Evolutionary conservation across 2,888 invertebrate genomes (phyloP).

Genomic region (Hemicrepidius hirtus): DNA sequence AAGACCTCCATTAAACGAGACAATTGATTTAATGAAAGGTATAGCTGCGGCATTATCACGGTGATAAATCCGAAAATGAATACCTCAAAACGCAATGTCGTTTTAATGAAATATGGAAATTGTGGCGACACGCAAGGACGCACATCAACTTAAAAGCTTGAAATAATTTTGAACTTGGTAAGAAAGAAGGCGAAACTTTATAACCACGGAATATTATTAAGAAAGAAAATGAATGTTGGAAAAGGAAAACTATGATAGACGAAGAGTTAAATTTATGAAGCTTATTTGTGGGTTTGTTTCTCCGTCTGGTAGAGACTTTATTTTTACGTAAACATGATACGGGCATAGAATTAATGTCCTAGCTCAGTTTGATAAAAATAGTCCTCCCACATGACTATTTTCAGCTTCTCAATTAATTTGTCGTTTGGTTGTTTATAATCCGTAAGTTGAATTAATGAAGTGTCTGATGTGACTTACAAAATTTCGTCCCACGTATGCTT

Average conservation of each 20-base stretch:
- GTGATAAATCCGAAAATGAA: constrained; percentile 28
- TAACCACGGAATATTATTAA: background rate
- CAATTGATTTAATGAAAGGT: constrained; percentile 12
- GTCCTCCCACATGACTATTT: background rate
- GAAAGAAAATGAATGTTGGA: background rate
- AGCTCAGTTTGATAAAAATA: constrained; percentile 6
- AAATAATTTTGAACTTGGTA: constrained; percentile 10
- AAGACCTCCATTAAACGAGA: constrained; percentile 5
- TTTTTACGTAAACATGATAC: background rate
- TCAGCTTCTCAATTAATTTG: background rate
- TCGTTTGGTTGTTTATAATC: background rate
- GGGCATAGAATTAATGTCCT: background rate
- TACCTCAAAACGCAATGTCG: constrained; percentile 25
- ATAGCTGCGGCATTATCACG: background rate
- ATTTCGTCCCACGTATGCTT: background rate
- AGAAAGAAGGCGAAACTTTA: constrained; percentile 10
- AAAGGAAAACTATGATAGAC: background rate
- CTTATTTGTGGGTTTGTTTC: background rate
- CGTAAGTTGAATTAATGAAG: background rate
- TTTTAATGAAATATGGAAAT: constrained; percentile 32
- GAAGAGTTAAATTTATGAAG: background rate
- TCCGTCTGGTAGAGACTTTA: background rate
- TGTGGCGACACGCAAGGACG: constrained; percentile 29
- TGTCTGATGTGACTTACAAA: constrained; percentile 1
- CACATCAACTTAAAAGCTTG: constrained; percentile 14